Evolutionary conservation across 2,113 vertebrate species (phyloP).

Genomic region (Tetraodon nigroviridis): DNA sequence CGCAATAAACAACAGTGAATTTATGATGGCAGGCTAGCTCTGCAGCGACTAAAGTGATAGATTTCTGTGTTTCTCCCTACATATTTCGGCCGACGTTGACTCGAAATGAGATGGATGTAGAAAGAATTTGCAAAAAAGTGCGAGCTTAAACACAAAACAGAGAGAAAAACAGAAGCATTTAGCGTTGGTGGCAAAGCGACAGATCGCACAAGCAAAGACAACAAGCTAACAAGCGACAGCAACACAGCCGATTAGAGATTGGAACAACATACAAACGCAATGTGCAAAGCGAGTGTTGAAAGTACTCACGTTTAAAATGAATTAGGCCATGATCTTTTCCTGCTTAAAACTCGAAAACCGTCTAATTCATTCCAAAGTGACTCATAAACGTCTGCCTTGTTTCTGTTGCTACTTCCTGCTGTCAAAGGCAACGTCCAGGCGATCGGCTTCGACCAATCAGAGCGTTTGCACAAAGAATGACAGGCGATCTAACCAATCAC

Average conservation of each 20-base stretch:
- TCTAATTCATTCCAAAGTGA: not conserved
- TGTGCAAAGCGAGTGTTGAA: not conserved
- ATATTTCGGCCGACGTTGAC: not conserved
- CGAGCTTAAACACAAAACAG: not conserved
- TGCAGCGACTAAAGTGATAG: not conserved
- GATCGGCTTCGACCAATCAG: conserved; percentile 25
- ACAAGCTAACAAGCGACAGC: conserved; percentile 43
- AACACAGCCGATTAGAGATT: not conserved
- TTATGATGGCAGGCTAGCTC: not conserved
- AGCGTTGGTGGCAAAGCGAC: not conserved
- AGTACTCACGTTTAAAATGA: conserved; percentile 67
- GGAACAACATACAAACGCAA: not conserved
- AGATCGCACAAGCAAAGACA: not conserved
- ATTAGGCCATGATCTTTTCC: conserved; percentile 61
- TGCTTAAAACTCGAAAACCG: not conserved
- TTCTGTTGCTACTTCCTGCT: conserved; percentile 35
- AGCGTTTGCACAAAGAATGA: not conserved
- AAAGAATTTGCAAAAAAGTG: rapidly evolving
- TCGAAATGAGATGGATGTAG: rapidly evolving
- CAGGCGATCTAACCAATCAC: conserved; percentile 5
- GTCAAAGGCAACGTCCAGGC: conserved; percentile 11
- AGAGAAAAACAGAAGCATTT: not conserved
- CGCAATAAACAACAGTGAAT: no score
- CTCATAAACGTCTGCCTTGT: not conserved
- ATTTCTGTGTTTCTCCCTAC: not conserved